Evolutionary conservation across 2,113 vertebrate genomes (phyloP), one percentile per base, ranked within the genome.

Genomic region (Rostratula benghalensis): DNA sequence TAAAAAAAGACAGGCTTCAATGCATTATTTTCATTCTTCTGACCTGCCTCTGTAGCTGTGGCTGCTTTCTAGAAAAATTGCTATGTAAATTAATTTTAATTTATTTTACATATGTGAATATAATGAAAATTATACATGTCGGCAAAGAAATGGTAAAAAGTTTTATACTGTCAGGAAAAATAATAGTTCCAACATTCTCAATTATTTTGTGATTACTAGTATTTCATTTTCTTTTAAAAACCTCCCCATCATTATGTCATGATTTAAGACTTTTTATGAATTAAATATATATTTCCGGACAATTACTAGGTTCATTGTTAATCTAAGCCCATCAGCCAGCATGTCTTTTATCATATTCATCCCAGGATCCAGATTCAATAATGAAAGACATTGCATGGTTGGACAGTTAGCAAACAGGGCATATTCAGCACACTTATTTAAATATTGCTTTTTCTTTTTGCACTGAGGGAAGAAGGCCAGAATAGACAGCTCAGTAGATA

Each of bases 191-290:
- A 95, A 97, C 82, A 94, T 90, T 83, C 71, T 97, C 93, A 97
- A 97, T 97, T 97, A 97, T 95, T 95, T 83, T 95, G 92, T 93
- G 96, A 96, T 95, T 94, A 96, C 93, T 88, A 90, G 67, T 89
- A 97, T 95, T 97, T 97, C 92, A 97, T 96, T 95, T 97, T 93
- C 87, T 94, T 95, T 96, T 96, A 90, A 96, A 96, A 93, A 90
- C 39, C 84, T 97, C 70, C 80, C 50, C 75, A 97, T 93, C 96
- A 92, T 87, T 96, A 79, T 95, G 88, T 53, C 94, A 89, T 95
- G 96, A 97, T 95, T 97, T 93, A 97, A 96, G 91, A 90, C 83
- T 60, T 97, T 97, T 96, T 97, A 89, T 97, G 93, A 97, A 96
- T 96, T 97, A 96, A 97, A 93, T 96, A 91, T 95, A 97, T 96